A percentile compares a stretch with the other conserved stretches of the same genome.
phyloP scores from a whole-genome alignment of 2,888 invertebrate genomes.

The Ectobius pallidus region DNA sequence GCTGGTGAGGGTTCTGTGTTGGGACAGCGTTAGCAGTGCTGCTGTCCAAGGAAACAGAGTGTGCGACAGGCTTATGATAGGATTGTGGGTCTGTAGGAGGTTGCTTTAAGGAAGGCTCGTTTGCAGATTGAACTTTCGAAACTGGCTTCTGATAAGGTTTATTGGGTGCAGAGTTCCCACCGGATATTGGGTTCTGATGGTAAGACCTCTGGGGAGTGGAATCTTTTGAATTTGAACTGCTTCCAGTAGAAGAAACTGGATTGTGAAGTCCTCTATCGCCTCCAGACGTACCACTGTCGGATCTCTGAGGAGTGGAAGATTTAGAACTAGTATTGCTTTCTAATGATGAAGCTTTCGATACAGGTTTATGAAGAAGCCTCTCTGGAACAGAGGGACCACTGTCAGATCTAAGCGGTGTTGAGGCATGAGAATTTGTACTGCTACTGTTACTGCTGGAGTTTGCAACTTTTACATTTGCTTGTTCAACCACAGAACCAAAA shows the following conservation, averaged over 20 bases:
- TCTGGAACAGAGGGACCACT: conserved; percentile 32
- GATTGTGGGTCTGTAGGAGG: not conserved
- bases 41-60: conserved; percentile 28
- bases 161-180: conserved; percentile 7
- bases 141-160: not conserved
- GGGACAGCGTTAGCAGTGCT: not conserved
- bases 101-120: not conserved
- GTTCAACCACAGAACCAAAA: conserved; percentile 19
- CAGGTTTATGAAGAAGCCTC: conserved; percentile 2
- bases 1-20: not conserved
- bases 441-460: conserved; percentile 3
- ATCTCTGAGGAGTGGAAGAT: conserved; percentile 38
- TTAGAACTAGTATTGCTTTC: conserved; percentile 27
- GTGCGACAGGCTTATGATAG: conserved; percentile 17
- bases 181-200: conserved; percentile 26
- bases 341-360: conserved; percentile 12
- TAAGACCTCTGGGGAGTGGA: conserved; percentile 35
- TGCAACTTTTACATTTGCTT: not conserved
- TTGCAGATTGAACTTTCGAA: not conserved
- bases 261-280: conserved; percentile 8
- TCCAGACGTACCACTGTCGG: conserved; percentile 37
- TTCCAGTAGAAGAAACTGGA: conserved; percentile 9
- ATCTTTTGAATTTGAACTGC: conserved; percentile 19
- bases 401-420: conserved; percentile 39
- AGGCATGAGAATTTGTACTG: conserved; percentile 23